Evolutionary conservation across 2,113 vertebrate species (phyloP).

Genomic region (Tylochromis polylepis): DNA sequence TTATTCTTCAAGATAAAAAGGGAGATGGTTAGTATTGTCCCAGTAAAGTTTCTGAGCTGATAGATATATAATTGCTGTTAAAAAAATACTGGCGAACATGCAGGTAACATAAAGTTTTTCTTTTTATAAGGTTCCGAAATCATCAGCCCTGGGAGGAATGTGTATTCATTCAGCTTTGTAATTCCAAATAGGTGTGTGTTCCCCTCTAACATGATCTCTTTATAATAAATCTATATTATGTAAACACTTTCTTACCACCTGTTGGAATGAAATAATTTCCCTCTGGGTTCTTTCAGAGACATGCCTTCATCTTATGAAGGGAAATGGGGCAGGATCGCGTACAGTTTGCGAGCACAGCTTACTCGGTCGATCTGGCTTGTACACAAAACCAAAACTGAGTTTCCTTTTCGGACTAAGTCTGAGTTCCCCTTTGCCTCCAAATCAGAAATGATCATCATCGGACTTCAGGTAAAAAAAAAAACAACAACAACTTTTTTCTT

Average conservation of each 20-base stretch:
- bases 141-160: slow-evolving; percentile 47
- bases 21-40: slow-evolving; percentile 57
- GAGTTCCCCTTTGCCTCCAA: slow-evolving; percentile 66
- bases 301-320: slow-evolving; percentile 68
- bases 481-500: fast-evolving
- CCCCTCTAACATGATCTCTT: not conserved
- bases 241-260: not conserved
- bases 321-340: slow-evolving; percentile 60
- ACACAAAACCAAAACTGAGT: slow-evolving; percentile 56
- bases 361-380: slow-evolving; percentile 62
- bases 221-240: not conserved
- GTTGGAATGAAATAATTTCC: not conserved
- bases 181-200: slow-evolving; percentile 57
- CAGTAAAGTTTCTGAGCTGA: not conserved
- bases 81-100: not conserved
- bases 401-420: slow-evolving; percentile 58
- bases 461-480: slow-evolving; percentile 47
- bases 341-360: slow-evolving; percentile 53
- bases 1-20: slow-evolving; percentile 67
- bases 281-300: slow-evolving; percentile 41
- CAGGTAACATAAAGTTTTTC: not conserved
- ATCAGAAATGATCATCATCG: slow-evolving; percentile 59
- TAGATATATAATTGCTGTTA: not conserved
- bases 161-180: slow-evolving; percentile 62
- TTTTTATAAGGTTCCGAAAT: slow-evolving; percentile 58